Percentiles rank a stretch among this genome's conserved stretches.
phyloP scores from a whole-genome alignment of 2,888 invertebrate genomes.

The Anthoptus insignis region DNA sequence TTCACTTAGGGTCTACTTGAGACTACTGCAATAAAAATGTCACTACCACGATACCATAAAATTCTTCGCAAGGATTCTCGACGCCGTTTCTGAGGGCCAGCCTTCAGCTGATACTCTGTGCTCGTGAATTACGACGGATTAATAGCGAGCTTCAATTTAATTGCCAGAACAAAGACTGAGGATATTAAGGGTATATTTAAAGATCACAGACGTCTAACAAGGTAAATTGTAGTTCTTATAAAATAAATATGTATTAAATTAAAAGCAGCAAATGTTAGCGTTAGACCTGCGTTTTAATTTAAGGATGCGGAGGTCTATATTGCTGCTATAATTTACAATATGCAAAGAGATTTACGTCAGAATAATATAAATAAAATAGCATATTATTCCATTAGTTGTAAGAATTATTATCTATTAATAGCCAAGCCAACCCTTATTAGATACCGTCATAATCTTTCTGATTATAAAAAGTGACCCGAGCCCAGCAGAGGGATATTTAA shows the following conservation, averaged over 20 bases:
- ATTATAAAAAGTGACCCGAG: not conserved
- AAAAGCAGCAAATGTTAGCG: not conserved
- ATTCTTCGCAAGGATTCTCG: conserved; percentile 63
- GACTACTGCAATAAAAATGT: conserved; percentile 72
- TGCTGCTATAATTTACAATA: too few relatives aligned
- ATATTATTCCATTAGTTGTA: too few relatives aligned
- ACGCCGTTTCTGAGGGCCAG: conserved; percentile 54
- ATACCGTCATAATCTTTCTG: too few relatives aligned
- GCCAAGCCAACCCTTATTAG: too few relatives aligned
- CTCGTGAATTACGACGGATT: conserved; percentile 6
- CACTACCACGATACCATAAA: conserved; percentile 73
- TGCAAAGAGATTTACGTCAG: too few relatives aligned
- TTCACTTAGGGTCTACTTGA: conserved; percentile 67
- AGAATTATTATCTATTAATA: too few relatives aligned
- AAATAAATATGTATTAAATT: not conserved
- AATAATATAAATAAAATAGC: too few relatives aligned
- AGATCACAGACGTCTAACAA: not conserved
- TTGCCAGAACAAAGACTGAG: not conserved
- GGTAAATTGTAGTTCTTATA: not conserved
- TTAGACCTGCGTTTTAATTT: too few relatives aligned
- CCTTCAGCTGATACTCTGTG: conserved; percentile 51
- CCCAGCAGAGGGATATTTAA: not conserved
- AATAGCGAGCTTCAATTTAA: conserved; percentile 7
- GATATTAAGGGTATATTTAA: not conserved
- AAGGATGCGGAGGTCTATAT: too few relatives aligned